Evolutionary conservation across 2,113 vertebrate genomes (phyloP).

Genomic region (Engraulis encrasicolus): DNA sequence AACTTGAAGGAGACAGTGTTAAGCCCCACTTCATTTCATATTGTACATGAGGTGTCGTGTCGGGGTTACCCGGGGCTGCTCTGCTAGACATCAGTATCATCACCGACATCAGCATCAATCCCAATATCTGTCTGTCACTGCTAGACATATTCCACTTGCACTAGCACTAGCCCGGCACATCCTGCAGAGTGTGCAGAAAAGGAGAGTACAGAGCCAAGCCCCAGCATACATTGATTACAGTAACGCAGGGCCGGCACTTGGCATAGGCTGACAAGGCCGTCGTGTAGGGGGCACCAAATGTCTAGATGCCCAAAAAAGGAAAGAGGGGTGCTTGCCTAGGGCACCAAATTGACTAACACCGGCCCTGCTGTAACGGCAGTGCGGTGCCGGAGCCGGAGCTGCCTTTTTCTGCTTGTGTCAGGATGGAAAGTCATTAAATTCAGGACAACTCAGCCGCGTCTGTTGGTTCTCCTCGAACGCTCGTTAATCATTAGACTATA

Average conservation of each 20-base stretch:
- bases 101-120: neutral
- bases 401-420: conserved; percentile 3
- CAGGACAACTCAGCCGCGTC: neutral
- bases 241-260: no score
- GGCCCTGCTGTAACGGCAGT: no score
- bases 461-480: neutral
- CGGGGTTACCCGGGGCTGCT: neutral
- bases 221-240: neutral
- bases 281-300: no score
- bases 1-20: neutral
- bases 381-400: no score
- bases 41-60: no score
- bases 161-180: neutral
- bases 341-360: no score
- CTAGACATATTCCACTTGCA: neutral
- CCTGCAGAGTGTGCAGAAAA: neutral
- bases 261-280: no score
- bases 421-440: neutral
- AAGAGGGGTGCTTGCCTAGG: no score
- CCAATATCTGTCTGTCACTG: neutral
- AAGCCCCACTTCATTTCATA: neutral
- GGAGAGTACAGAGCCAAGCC: neutral
- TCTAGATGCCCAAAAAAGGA: no score
- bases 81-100: neutral
- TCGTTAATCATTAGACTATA: conserved; percentile 2